Base-by-base conservation (phyloP, 2,888 invertebrate species). In the Alsophila aescularia region DNA sequence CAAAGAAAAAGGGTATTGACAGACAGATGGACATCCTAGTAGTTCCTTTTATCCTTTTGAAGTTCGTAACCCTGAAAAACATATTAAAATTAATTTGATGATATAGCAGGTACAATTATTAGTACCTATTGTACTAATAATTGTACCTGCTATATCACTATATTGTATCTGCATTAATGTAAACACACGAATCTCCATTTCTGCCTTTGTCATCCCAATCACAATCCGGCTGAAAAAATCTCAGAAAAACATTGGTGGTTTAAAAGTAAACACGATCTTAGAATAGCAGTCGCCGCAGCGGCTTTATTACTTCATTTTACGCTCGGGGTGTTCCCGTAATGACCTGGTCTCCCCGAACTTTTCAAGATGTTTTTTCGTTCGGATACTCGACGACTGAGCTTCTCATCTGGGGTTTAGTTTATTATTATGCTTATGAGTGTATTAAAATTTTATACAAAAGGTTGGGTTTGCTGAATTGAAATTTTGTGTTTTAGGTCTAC, bases 231-330 rank as follows among this genome's bases (percentile, higher is more conserved):
- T 29, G 29, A 31, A 41, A 29, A 41, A 29, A n/a, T 29, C 29
- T 8, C 10, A 29, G 16, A 16, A 45, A 27, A 45, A 55, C 45
- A 39, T 40, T 21, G 29, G 24, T 14, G 49, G 44, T 18, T 56
- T 44, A 34, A 56, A 56, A 50, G 44, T 51, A 57, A 52, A 57
- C 47, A 56, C 40, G 40, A 48, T 52, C 48, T 52, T 31, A 44
- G 37, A 44, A 32, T 52, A 42, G 39, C 52, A 55, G 43, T 57
- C 64, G 52, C 69, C 58, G 53, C 60, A 44, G 56, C 50, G 60
- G 47, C 61, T 61, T 75, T 76, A 75, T 77, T 73, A 70, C 75
- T 75, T 78, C 69, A 77, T 78, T 78, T 78, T 77, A 75, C 76
- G 77, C 70, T 72, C 60, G 62, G 60, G 54, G 63, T 66, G 62